Percentiles rank a stretch among this genome's conserved stretches.
Conservation (phyloP, 2,888 invertebrate genomes). For the Drosophila nigricruria region DNA sequence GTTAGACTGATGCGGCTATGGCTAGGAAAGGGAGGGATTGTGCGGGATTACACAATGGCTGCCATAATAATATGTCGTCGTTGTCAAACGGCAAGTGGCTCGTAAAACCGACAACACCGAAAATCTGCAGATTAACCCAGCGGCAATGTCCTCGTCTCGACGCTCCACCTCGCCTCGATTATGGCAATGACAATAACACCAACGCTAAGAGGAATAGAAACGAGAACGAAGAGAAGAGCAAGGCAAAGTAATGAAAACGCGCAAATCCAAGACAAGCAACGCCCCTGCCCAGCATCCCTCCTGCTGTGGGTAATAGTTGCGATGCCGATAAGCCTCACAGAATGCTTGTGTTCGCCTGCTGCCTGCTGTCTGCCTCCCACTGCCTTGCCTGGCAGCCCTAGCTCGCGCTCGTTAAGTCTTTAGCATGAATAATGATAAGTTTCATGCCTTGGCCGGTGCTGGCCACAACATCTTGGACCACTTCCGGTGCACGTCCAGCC, state of each 20-base stretch:
- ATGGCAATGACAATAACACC: constrained; percentile 76
- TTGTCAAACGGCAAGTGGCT: constrained; percentile 75
- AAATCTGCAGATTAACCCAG: constrained; percentile 78
- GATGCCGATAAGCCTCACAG: constrained; percentile 61
- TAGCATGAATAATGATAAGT: constrained; percentile 81
- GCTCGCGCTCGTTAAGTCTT: constrained; percentile 78
- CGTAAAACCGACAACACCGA: constrained; percentile 79
- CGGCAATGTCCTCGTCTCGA: constrained; percentile 37
- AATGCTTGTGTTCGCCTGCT: constrained; percentile 9
- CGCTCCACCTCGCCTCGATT: constrained; percentile 40
- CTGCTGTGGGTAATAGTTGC: constrained; percentile 66
- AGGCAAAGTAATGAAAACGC: constrained; percentile 69
- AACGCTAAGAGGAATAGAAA: constrained; percentile 33
- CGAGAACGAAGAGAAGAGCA: constrained; percentile 10
- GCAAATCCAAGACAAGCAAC: constrained; percentile 61
- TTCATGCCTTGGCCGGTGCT: constrained; percentile 46
- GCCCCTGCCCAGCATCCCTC: constrained; percentile 31
- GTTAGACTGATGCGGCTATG: constrained; percentile 18
- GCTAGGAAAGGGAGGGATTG: constrained; percentile 17
- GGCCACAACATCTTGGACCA: constrained; percentile 60
- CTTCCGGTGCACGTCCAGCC: constrained; percentile 47
- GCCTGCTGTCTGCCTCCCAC: background rate
- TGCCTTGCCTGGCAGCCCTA: constrained; percentile 9
- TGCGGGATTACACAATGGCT: constrained; percentile 70
- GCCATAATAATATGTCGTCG: constrained; percentile 71